Evolutionary conservation across 2,888 invertebrate species (phyloP), one percentile per base, ranked within the genome.

Genomic region (Euphydryas editha): DNA sequence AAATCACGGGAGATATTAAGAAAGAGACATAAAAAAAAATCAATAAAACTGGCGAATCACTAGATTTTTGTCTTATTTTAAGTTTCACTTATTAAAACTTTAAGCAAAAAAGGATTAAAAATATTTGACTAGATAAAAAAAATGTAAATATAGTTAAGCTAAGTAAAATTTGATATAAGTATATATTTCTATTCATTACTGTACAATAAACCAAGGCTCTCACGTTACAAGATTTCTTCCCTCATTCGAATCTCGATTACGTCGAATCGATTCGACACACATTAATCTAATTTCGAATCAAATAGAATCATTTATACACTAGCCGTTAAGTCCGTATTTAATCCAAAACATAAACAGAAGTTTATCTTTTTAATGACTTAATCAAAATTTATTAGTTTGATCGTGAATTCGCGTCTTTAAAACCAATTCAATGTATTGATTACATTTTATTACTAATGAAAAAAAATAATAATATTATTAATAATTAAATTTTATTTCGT

Each of bases 361-460:
- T 66, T 69, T 66, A 39, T 46, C 72, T 73, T 81, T 62, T 47
- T 68, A 82, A 86, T 82, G 77, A 76, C 82, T 85, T 82, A 82
- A 87, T 87, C 79, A 83, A 81, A 78, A 69, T 76, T 80, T 81
- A 81, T 82, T 75, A 77, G 78, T 72, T 75, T 73, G 74, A 67
- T 78, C 74, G 80, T 77, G 75, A 78, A 78, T 82, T 83, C 72
- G 79, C 81, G 70, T 80, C 75, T 72, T 78, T 79, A 80, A 81
- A 81, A 78, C 80, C 79, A 74, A 79, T 79, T 78, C 78, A 75
- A 76, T 76, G 76, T 78, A 80, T 82, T 81, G 78, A 84, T 86
- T 81, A 82, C 75, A 71, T 63, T 42, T 78, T 77, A 84, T 82
- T 85, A 80, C 82, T 82, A 83, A 80, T 81, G 75, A 77, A 78